Conservation (phyloP, 2,797 vertebrate genomes). For the Chromobotia macracanthus region DNA sequence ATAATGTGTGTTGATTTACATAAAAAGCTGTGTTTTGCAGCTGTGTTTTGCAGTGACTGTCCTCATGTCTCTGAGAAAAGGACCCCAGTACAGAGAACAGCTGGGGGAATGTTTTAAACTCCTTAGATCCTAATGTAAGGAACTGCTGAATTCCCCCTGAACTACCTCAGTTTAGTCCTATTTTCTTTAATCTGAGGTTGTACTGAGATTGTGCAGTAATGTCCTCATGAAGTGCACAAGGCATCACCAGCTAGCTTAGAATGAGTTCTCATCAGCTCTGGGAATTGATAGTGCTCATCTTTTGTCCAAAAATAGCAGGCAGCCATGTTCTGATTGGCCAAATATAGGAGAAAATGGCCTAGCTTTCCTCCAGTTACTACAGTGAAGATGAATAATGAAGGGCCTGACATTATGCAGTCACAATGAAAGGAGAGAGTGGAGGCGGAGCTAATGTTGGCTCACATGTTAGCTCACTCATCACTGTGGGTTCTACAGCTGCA, state of each 20-base stretch:
- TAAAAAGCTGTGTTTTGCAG: too few species aligned
- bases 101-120: not conserved
- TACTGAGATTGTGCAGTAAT: conserved; percentile 1
- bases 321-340: conserved; percentile 76
- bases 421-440: conserved; percentile 52
- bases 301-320: conserved; percentile 61
- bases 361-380: conserved; percentile 63
- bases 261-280: conserved; percentile 71
- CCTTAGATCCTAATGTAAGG: not conserved
- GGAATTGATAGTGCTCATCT: conserved; percentile 52
- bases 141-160: not conserved
- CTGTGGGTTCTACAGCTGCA: conserved; percentile 38
- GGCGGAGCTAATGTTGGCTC: conserved; percentile 56
- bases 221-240: conserved; percentile 37
- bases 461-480: conserved; percentile 57
- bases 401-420: conserved; percentile 58
- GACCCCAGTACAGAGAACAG: too few species aligned
- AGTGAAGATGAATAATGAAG: conserved; percentile 58
- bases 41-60: too few species aligned
- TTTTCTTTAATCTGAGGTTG: not conserved
- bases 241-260: conserved; percentile 73
- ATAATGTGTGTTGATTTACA: too few species aligned
- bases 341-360: conserved; percentile 72
- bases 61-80: too few species aligned
- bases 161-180: conserved; percentile 2